Conservation (phyloP, 92 coral and sea anemone genomes). For the Desmophyllum pertusum region DNA sequence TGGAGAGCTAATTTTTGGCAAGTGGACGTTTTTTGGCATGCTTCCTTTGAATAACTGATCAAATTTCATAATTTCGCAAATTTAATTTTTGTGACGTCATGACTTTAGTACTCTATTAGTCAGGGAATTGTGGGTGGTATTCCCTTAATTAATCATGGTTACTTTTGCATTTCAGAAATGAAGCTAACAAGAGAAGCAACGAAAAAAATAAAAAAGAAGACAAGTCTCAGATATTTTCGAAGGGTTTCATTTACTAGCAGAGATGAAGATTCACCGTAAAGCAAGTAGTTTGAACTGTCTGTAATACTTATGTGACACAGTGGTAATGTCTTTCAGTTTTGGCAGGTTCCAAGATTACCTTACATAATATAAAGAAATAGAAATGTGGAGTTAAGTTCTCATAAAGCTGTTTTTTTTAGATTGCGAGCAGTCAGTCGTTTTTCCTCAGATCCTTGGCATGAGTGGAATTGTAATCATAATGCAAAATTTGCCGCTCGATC, state of each 20-base stretch:
- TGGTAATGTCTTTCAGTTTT: neutral
- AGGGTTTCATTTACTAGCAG: slow-evolving; percentile 20
- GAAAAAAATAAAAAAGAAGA: slow-evolving; percentile 27
- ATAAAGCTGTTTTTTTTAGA: neutral
- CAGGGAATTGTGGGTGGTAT: no score
- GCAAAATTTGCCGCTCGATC: no score
- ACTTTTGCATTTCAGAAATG: slow-evolving; percentile 40
- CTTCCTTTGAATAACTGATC: no score
- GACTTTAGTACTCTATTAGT: no score
- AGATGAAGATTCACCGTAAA: slow-evolving; percentile 31
- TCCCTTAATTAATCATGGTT: neutral
- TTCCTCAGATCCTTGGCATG: no score
- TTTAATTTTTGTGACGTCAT: no score
- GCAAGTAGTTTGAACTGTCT: neutral
- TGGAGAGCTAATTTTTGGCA: no score
- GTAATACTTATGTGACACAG: neutral
- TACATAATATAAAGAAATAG: no score
- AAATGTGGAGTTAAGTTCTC: neutral
- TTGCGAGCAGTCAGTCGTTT: no score
- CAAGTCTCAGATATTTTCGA: slow-evolving; percentile 28
- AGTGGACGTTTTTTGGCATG: no score
- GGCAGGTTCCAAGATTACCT: slow-evolving; percentile 31
- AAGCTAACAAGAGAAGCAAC: slow-evolving; percentile 31
- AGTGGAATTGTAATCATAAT: no score
- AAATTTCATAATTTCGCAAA: no score